Base-by-base conservation (phyloP, 1,140 invertebrate genomes). In the Calycopis cecrops region DNA sequence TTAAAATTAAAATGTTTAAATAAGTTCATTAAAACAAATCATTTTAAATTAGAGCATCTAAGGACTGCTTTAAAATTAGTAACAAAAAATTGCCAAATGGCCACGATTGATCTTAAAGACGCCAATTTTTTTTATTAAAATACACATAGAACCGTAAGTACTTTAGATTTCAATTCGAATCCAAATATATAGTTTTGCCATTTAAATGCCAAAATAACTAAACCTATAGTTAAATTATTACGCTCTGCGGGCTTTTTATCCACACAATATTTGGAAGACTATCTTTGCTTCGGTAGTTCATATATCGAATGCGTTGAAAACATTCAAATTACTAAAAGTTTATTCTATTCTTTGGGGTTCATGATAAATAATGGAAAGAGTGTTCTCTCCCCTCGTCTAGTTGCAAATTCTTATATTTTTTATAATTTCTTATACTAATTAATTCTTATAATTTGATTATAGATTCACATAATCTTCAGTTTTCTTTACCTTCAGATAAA, bases 1-100 rank as follows among this genome's bases (percentile, higher is more conserved):
- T 28, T 56, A 14, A 50, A 56, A 28, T 48, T 56, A 12, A 49
- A 40, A 40, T 9, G 12, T 14, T 40, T 63, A 47, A 66, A 66
- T 40, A 60, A 58, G 56, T 60, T 37, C 21, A 52, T 63, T 37
- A 35, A 35, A 14, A 55, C 47, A 28, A 28, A 28, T 28, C 21
- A 28, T 28, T 28, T 28, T 28, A 28, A 28, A 28, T 28, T 28
- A 28, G 21, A 28, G 21, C 2, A 28, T 6, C 21, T 28, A 6
- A 28, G 21, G 6, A 28, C 6, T 28, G 21, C 21, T 28, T 28
- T 3, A 28, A n/a, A n/a, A n/a, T n/a, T n/a, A n/a, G n/a, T n/a
- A n/a, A n/a, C n/a, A n/a, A 28, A 3, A 3, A 28, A 6, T 28
- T 28, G 21, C 21, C 21, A 28, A 28, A 28, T n/a, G 21, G 6